These are phyloP conservation scores for Cephalopterus ornatus DNA, from an alignment of 2,113 vertebrate genomes.

Conservation along the genomic window DNA sequence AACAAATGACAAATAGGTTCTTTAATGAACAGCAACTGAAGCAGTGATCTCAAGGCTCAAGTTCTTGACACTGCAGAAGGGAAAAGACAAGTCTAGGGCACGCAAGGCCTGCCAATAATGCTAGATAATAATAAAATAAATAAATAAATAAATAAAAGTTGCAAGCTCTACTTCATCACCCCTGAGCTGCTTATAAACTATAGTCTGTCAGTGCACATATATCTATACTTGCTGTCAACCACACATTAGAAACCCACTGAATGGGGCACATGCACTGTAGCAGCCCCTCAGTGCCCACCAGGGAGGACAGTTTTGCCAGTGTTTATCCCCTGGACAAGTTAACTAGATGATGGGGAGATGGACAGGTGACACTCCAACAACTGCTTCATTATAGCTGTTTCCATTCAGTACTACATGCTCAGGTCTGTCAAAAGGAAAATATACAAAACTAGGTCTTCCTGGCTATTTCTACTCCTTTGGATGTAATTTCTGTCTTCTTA, in stretches of 20 bases:
- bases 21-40: background rate
- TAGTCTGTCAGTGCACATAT: background rate
- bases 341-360: background rate
- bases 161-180: background rate
- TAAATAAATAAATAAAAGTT: background rate
- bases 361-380: background rate
- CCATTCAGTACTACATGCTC: background rate
- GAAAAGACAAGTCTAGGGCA: background rate
- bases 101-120: background rate
- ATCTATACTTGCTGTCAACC: background rate
- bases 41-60: background rate
- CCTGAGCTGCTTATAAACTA: background rate
- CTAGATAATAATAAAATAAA: background rate
- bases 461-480: background rate
- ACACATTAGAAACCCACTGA: background rate
- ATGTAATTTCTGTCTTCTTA: conserved; percentile 22
- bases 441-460: conserved; percentile 23
- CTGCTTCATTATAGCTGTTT: background rate
- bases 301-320: accelerated
- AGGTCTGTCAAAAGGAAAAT: background rate
- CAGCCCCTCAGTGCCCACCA: background rate
- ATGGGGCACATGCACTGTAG: accelerated
- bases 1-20: background rate
- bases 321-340: background rate
- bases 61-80: background rate